Base-by-base conservation (phyloP, 2,797 vertebrate species). In the Xyrichtys novacula region DNA sequence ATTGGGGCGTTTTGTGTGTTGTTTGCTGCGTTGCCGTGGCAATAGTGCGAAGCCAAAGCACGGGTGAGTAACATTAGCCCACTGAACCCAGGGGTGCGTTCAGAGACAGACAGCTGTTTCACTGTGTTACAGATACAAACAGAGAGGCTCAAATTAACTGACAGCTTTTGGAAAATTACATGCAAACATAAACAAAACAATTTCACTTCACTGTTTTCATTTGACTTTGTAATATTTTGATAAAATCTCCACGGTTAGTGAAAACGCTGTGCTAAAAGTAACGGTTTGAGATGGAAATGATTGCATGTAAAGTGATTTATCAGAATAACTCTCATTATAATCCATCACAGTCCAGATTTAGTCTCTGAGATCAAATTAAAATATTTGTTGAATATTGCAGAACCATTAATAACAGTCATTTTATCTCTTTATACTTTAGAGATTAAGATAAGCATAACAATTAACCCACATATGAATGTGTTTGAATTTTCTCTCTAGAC, bases 31-130 rank as follows among this genome's bases (percentile, higher is more conserved):
- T 86, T 93, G 92, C 93, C 64, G 80, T 90, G 90, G 88, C 87
- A 20, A 92, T 94, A 95, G 94, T 93, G 90, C 91, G 92, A 94
- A 94, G 90, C 85, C 92, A 86, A 95, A 95, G 92, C 89, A 93
- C 64, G 93, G 94, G 94, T 95, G 92, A 95, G 94, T 95, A 94
- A 90, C 85, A 86, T 83, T 88, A 93, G 89, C 83, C 73, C 87
- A 71, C 85, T 87, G 87, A 84, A 83, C 78, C 82, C 86, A 44
- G 83, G 89, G 88, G 46, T 74, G 78, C 65, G 83, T 89, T 91
- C 87, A 87, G 76, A 85, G 86, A 88, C 70, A 56, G 69, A 76
- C 1, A 23, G 65, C 72, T 80, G 71, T 84, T 87, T 56, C 28
- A 32, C 36, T 49, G 71, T 15, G 71, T 72, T 53, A 53, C 78